phyloP scores from a whole-genome alignment of 1,140 invertebrate species.

The Rhagoletis zephyria region DNA sequence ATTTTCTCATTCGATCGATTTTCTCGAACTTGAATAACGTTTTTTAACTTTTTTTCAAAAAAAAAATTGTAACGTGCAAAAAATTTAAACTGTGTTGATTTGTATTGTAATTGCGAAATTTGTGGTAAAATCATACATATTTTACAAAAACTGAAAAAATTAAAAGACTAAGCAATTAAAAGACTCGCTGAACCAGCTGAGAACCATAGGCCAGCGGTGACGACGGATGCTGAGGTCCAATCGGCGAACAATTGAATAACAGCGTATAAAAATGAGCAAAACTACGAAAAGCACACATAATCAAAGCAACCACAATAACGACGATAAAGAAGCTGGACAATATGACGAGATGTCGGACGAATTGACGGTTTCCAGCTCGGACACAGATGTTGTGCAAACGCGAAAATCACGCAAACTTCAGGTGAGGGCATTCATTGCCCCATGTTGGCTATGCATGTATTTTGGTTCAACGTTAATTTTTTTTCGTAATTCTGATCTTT shows the following conservation, averaged over 20 bases:
- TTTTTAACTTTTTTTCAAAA: background rate
- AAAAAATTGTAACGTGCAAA: constrained; percentile 31
- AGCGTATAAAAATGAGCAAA: constrained; percentile 28
- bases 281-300: constrained; percentile 6
- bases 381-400: background rate
- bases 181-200: background rate
- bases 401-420: constrained; percentile 28
- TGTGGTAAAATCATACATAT: background rate
- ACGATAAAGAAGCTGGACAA: background rate
- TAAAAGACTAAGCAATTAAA: background rate
- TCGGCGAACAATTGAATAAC: background rate
- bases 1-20: constrained; percentile 50
- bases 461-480: background rate
- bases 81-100: background rate
- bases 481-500: too few relatives aligned
- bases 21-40: constrained; percentile 2
- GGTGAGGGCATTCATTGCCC: background rate
- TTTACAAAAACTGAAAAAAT: background rate
- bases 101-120: background rate
- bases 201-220: background rate
- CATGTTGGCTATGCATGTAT: background rate
- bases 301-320: background rate
- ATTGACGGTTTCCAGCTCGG: constrained; percentile 14
- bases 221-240: background rate
- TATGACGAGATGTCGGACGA: constrained; percentile 47